Conservation (phyloP, 2,113 vertebrate genomes). For the Labeo catla region DNA sequence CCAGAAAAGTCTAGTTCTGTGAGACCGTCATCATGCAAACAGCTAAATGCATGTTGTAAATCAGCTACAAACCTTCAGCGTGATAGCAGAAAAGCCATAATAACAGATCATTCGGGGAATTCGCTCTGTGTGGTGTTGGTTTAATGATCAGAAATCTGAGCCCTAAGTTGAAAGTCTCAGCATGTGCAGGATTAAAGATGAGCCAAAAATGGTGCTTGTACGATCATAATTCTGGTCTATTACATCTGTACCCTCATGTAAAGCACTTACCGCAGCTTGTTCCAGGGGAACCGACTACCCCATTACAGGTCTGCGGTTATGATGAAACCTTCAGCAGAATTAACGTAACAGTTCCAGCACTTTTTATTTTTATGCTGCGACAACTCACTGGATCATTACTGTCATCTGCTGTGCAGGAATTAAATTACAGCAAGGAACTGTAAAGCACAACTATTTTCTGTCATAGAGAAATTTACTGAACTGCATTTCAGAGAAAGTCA, state of each 20-base stretch:
- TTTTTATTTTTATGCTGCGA: background rate
- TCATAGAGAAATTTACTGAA: background rate
- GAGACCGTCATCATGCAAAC: background rate
- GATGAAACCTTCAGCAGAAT: background rate
- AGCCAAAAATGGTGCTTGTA: background rate
- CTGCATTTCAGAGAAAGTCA: background rate
- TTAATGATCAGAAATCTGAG: slow-evolving; percentile 7
- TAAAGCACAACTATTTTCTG: background rate
- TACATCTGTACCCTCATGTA: background rate
- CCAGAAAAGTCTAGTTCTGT: background rate
- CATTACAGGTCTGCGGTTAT: slow-evolving; percentile 7
- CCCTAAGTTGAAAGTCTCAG: background rate
- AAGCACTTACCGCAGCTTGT: slow-evolving; percentile 1
- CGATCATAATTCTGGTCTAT: slow-evolving; percentile 23
- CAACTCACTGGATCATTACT: background rate
- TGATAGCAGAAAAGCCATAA: background rate
- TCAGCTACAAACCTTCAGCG: background rate
- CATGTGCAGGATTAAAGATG: slow-evolving; percentile 2
- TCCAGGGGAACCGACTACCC: background rate
- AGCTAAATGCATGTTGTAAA: background rate
- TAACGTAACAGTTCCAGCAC: background rate
- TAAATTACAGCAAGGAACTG: background rate
- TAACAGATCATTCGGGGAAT: background rate
- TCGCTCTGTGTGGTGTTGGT: background rate
- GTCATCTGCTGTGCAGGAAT: background rate